Base-by-base conservation (phyloP, 1,140 invertebrate genomes). In the Halesus radiatus region DNA sequence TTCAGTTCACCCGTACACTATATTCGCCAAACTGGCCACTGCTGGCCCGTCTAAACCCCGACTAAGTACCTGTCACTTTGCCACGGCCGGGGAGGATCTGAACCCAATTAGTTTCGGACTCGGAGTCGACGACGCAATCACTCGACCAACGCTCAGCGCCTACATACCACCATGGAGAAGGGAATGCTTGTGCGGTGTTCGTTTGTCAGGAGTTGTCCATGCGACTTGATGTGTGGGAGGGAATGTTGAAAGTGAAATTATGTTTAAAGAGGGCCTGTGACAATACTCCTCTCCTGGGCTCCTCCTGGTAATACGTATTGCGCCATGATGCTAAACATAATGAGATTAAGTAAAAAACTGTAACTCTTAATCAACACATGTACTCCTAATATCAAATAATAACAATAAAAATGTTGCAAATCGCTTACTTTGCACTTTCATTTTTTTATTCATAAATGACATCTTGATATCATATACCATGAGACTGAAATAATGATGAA, bases 21-120 rank as follows among this genome's bases (percentile, higher is more conserved):
- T 60, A 18, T 60, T 23, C 54, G 56, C 18, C 56, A 6, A 20
- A 23, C 3, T 13, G 56, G 18, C 18, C 18, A 23, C 23, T 0
- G 56, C 56, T 18, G 10, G 56, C 23, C 23, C 15, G 56, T 60
- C 20, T 60, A 60, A 60, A 60, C 56, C 3, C 15, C 0, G 56
- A 60, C 56, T 60, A 60, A 60, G 56, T 60, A 23, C 56, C 56
- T 60, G 56, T 60, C 56, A 58, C 54, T 20, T 58, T 18, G 54
- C 54, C 54, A 58, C n/a, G 54, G 54, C 54, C 54, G n/a, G 54
- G n/a, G 54, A 10, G 56, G 56, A 60, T 60, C 56, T 3, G 7
- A 23, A 60, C 56, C 5, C 56, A 60, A 60, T 60, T 60, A 60
- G 56, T 60, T 60, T 60, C 56, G 20, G 20, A 60, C 20, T 15